A percentile compares a stretch with the other conserved stretches of the same genome.
phyloP scores from a whole-genome alignment of 2,888 invertebrate genomes.

The Lagria hirta region DNA sequence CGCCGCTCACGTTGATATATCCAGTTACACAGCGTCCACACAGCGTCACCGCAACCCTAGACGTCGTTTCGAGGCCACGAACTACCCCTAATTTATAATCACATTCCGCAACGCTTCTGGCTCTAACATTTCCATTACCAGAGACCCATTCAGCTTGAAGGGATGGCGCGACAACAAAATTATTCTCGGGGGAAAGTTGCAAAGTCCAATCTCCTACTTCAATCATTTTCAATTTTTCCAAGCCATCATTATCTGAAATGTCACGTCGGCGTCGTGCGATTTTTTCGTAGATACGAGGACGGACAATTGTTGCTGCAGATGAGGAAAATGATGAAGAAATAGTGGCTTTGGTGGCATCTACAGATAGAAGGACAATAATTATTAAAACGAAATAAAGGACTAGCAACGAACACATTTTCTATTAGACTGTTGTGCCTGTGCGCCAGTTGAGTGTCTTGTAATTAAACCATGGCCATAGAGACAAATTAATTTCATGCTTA shows the following conservation, averaged over 20 bases:
- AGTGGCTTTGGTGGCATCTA: slow-evolving; percentile 3
- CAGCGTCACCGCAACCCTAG: slow-evolving; percentile 43
- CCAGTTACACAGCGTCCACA: slow-evolving; percentile 43
- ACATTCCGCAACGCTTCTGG: slow-evolving; percentile 34
- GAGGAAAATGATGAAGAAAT: slow-evolving; percentile 2
- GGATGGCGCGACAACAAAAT: slow-evolving; percentile 39
- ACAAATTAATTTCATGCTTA: too few relatives aligned
- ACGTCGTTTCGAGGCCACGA: slow-evolving; percentile 37
- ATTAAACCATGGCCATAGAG: slow-evolving; percentile 14
- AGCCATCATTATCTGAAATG: slow-evolving; percentile 34
- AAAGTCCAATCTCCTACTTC: slow-evolving; percentile 43
- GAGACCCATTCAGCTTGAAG: slow-evolving; percentile 41
- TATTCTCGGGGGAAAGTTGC: slow-evolving; percentile 40
- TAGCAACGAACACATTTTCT: slow-evolving; percentile 15
- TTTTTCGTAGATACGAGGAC: slow-evolving; percentile 36
- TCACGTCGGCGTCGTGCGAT: slow-evolving; percentile 31
- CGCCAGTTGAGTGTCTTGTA: too few relatives aligned
- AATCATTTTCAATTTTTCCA: slow-evolving; percentile 39
- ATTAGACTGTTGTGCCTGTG: slow-evolving; percentile 13
- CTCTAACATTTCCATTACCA: slow-evolving; percentile 28
- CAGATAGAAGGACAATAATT: not conserved
- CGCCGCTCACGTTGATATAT: slow-evolving; percentile 40
- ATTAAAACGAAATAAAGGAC: slow-evolving; percentile 9
- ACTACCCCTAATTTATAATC: slow-evolving; percentile 44
- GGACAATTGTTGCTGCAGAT: slow-evolving; percentile 28